Conservation (phyloP, 2,888 invertebrate species). For the Sinelater perroti region DNA sequence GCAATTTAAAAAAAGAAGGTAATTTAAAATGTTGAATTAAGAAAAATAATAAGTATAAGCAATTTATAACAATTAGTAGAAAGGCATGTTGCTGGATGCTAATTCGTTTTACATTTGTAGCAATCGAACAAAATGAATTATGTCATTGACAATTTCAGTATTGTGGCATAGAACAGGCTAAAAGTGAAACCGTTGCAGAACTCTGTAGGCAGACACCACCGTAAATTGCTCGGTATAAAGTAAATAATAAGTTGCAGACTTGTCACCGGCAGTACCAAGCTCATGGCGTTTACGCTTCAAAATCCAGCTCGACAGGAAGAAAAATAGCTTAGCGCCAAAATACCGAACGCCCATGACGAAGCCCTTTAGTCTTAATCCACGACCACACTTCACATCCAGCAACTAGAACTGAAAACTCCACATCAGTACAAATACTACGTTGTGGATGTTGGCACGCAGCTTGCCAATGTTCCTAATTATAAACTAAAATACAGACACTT, state of each 20-base stretch:
- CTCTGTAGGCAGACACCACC: constrained; percentile 87
- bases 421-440: constrained; percentile 78
- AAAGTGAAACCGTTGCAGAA: constrained; percentile 87
- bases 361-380: constrained; percentile 62
- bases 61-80: too few species aligned
- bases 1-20: too few species aligned
- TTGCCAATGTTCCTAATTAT: constrained; percentile 75
- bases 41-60: too few species aligned
- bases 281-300: constrained; percentile 84
- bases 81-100: too few species aligned
- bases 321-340: constrained; percentile 85
- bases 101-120: too few species aligned
- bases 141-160: too few species aligned
- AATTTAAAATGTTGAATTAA: too few species aligned
- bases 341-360: constrained; percentile 60
- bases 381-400: constrained; percentile 63
- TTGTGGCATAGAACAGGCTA: constrained; percentile 87
- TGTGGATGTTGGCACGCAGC: constrained; percentile 71
- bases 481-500: constrained; percentile 81
- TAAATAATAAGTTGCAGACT: constrained; percentile 84
- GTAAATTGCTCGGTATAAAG: constrained; percentile 80
- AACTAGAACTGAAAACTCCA: constrained; percentile 92
- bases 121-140: too few species aligned
- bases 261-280: constrained; percentile 80
- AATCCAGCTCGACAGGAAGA: constrained; percentile 83